Percentiles rank a stretch among this genome's conserved stretches.
These are phyloP conservation scores for Manduca sexta DNA, from an alignment of 1,140 invertebrate species.

Conservation along the genomic window DNA sequence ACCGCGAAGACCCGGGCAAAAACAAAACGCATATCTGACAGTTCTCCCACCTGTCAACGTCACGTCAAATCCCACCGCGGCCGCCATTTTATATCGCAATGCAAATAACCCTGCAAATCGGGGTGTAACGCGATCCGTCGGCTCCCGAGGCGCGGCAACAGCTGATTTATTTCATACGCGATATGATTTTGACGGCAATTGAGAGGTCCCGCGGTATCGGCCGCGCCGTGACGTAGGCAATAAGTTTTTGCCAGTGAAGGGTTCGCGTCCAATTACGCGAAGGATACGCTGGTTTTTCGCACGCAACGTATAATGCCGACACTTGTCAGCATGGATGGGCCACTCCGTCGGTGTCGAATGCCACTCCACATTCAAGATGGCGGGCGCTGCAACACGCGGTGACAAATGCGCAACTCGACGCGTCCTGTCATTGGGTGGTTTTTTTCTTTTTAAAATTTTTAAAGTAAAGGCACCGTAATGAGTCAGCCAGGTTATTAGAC, in stretches of 20 bases:
- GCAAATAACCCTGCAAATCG: constrained; percentile 57
- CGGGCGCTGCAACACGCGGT: constrained; percentile 28
- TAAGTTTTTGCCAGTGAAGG: constrained; percentile 20
- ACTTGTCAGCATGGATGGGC: constrained; percentile 39
- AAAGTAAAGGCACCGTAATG: constrained; percentile 6
- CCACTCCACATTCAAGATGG: constrained; percentile 39
- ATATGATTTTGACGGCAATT: constrained; percentile 61
- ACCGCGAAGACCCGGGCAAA: constrained; percentile 26
- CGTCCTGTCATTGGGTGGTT: constrained; percentile 11
- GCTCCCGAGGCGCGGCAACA: constrained; percentile 38
- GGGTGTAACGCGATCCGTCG: constrained; percentile 55
- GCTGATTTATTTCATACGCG: constrained; percentile 62
- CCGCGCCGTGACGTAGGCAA: constrained; percentile 10
- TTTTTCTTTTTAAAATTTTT: constrained; percentile 2
- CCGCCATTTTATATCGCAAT: constrained; percentile 60
- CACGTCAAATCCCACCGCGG: constrained; percentile 44
- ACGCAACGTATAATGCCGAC: constrained; percentile 26
- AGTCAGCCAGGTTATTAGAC: constrained; percentile 2
- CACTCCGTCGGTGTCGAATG: constrained; percentile 48
- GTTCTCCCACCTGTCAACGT: constrained; percentile 55
- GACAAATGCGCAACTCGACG: constrained; percentile 33
- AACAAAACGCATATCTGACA: constrained; percentile 36
- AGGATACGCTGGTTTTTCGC: constrained; percentile 40
- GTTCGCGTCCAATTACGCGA: constrained; percentile 48
- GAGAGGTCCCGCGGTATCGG: constrained; percentile 30